phyloP scores from a whole-genome alignment of 2,888 invertebrate species.

The Quadriops clusia region DNA sequence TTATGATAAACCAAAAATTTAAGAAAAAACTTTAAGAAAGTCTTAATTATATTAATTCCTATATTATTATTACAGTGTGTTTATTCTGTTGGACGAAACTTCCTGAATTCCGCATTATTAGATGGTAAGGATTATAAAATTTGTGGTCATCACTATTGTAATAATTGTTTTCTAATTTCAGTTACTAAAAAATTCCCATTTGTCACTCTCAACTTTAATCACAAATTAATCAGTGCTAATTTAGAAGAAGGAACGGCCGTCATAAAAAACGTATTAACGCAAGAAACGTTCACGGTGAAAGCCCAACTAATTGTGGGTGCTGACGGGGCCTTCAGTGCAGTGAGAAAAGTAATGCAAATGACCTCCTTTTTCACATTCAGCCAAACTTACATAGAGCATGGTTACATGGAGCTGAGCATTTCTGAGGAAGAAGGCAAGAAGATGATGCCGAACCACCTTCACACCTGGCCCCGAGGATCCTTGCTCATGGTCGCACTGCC shows the following conservation, averaged over 20 bases:
- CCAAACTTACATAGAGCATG: slow-evolving; percentile 90
- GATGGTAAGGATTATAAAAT: slow-evolving; percentile 48
- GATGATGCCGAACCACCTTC: slow-evolving; percentile 80
- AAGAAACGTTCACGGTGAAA: slow-evolving; percentile 39
- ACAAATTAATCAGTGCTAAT: slow-evolving; percentile 65
- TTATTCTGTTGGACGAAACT: slow-evolving; percentile 83
- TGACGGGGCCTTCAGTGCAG: slow-evolving; percentile 87
- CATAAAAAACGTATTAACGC: slow-evolving; percentile 45
- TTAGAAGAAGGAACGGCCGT: slow-evolving; percentile 56
- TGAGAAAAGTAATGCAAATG: slow-evolving; percentile 74
- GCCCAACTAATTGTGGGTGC: slow-evolving; percentile 84
- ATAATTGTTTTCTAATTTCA: slow-evolving; percentile 32
- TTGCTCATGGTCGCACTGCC: slow-evolving; percentile 99
- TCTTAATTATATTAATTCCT: too few relatives aligned
- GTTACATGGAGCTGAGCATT: slow-evolving; percentile 86
- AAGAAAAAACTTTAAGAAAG: too few relatives aligned
- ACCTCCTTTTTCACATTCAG: slow-evolving; percentile 71
- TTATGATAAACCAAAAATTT: too few relatives aligned
- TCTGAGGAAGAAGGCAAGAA: slow-evolving; percentile 46
- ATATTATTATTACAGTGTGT: slow-evolving; percentile 75
- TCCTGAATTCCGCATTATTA: slow-evolving; percentile 72
- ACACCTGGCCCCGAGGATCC: slow-evolving; percentile 92
- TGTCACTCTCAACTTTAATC: slow-evolving; percentile 68
- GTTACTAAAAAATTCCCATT: slow-evolving; percentile 71
- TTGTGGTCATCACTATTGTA: slow-evolving; percentile 8